Evolutionary conservation across 2,888 invertebrate species (phyloP).

Genomic region (Nomada fabriciana): DNA sequence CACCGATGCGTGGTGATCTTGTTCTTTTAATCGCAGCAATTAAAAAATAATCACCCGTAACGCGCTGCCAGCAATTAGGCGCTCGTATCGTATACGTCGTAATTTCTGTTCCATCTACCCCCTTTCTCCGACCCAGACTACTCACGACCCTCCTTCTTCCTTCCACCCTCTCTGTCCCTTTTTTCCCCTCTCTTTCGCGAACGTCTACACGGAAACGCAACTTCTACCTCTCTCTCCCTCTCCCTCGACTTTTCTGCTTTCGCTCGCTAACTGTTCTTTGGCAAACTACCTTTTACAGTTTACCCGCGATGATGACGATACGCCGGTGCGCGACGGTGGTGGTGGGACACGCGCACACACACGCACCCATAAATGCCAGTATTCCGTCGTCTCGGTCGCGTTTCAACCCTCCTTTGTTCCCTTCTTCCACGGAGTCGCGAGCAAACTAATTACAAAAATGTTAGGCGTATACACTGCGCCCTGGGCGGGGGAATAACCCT

Average conservation of each 20-base stretch:
- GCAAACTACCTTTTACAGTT: slow-evolving; percentile 57
- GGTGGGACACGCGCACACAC: background rate
- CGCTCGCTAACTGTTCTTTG: slow-evolving; percentile 57
- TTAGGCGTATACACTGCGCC: slow-evolving; percentile 60
- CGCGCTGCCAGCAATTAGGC: slow-evolving; percentile 78
- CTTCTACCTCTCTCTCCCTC: background rate
- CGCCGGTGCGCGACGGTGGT: background rate
- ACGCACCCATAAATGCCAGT: slow-evolving; percentile 56
- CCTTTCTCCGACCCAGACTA: slow-evolving; percentile 30
- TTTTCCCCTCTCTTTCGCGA: slow-evolving; percentile 8
- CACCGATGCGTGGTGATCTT: slow-evolving; percentile 69
- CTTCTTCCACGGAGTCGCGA: slow-evolving; percentile 67
- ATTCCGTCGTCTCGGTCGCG: slow-evolving; percentile 57
- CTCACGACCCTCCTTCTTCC: slow-evolving; percentile 44
- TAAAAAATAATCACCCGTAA: slow-evolving; percentile 81
- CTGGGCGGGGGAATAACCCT: slow-evolving; percentile 63
- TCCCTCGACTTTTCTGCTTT: slow-evolving; percentile 59
- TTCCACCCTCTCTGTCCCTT: slow-evolving; percentile 15
- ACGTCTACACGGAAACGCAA: slow-evolving; percentile 25
- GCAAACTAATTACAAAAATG: slow-evolving; percentile 81
- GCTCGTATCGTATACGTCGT: slow-evolving; percentile 75
- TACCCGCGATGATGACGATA: slow-evolving; percentile 8
- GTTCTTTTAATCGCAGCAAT: slow-evolving; percentile 78
- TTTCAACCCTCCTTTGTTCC: slow-evolving; percentile 65
- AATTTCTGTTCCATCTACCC: slow-evolving; percentile 56